A percentile compares a stretch with the other conserved stretches of the same genome.
These are phyloP conservation scores for Apodemus sylvaticus DNA, from an alignment of 2,113 vertebrate genomes.

Conservation along the genomic window DNA sequence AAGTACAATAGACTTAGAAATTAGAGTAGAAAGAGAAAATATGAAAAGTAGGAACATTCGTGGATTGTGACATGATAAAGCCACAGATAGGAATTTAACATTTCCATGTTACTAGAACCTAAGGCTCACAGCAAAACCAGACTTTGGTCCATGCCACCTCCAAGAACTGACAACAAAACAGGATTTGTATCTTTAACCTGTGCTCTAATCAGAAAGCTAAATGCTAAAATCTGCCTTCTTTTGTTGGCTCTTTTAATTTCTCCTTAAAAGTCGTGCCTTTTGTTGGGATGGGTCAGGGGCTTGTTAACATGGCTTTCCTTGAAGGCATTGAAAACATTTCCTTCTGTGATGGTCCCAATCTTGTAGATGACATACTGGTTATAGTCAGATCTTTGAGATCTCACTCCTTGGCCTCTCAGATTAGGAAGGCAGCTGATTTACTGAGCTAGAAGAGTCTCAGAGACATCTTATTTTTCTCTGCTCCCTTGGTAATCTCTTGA, in stretches of 20 bases:
- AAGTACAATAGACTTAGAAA: neutral
- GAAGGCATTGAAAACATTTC: neutral
- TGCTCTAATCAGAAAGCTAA: neutral
- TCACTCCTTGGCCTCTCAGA: neutral
- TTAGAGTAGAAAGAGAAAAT: neutral
- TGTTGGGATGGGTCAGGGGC: too few species aligned
- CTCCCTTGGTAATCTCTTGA: neutral
- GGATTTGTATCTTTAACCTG: neutral
- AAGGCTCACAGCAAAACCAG: neutral
- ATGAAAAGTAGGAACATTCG: neutral
- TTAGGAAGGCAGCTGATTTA: neutral
- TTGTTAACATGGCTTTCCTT: neutral
- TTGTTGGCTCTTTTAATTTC: neutral
- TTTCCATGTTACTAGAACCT: neutral
- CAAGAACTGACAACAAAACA: neutral
- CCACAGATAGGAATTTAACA: neutral
- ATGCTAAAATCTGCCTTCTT: neutral
- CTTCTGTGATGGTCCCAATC: neutral
- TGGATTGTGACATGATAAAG: neutral
- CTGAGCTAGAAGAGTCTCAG: neutral
- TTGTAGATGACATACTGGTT: neutral
- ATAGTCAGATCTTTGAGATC: too few species aligned
- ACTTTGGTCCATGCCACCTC: neutral
- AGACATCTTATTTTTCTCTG: neutral
- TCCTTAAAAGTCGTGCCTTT: neutral